These are phyloP conservation scores for Zeuzera pyrina DNA, from an alignment of 2,888 invertebrate genomes.

Conservation along the genomic window DNA sequence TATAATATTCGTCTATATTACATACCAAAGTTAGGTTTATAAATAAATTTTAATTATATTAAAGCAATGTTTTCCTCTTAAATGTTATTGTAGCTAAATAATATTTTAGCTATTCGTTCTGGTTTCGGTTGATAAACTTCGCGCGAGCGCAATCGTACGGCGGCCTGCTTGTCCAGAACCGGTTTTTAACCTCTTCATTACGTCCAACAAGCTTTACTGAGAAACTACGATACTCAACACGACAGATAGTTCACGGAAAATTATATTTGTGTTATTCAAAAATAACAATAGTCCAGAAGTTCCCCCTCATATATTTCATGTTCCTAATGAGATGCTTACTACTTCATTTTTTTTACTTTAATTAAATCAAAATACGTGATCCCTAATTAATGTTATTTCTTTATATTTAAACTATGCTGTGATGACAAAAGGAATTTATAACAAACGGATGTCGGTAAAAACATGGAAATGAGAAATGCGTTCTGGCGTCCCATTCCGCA, in stretches of 20 bases:
- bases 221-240: conserved; percentile 19
- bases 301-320: too few relatives aligned
- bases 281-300: too few relatives aligned
- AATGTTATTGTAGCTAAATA: neutral
- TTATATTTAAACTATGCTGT: too few relatives aligned
- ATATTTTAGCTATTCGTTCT: neutral
- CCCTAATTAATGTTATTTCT: too few relatives aligned
- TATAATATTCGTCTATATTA: too few relatives aligned
- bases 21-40: neutral
- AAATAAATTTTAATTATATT: neutral
- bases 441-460: conserved; percentile 31
- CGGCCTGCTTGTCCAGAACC: conserved; percentile 28
- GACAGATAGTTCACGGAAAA: too few relatives aligned
- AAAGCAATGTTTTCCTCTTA: neutral
- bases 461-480: conserved; percentile 14
- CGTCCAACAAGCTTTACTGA: conserved; percentile 15
- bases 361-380: too few relatives aligned
- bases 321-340: too few relatives aligned
- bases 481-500: conserved; percentile 26
- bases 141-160: neutral
- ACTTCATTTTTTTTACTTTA: too few relatives aligned
- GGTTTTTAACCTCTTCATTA: conserved; percentile 49
- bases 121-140: conserved; percentile 3
- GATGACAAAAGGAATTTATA: conserved; percentile 16
- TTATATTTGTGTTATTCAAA: too few relatives aligned